These are phyloP conservation scores for Lasiommata megera DNA, from an alignment of 2,888 invertebrate species.

Conservation along the genomic window DNA sequence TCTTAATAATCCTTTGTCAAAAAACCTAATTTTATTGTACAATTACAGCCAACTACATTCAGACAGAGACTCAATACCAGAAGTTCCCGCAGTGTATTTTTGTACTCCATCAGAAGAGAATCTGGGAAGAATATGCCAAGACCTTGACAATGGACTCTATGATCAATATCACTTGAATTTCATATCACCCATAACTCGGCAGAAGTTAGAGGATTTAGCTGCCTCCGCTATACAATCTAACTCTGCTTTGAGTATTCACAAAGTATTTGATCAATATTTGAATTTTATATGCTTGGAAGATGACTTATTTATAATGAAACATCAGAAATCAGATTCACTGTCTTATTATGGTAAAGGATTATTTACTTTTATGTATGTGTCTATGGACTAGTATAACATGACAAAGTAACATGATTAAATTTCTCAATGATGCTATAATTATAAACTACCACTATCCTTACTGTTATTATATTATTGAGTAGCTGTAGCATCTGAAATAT, in stretches of 20 bases:
- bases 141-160: slow-evolving; percentile 93
- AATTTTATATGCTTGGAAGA: slow-evolving; percentile 99
- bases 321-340: slow-evolving; percentile 94
- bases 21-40: neutral
- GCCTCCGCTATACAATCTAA: slow-evolving; percentile 94
- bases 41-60: slow-evolving; percentile 89
- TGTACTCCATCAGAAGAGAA: slow-evolving; percentile 98
- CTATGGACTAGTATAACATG: too few relatives aligned
- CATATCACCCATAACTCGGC: slow-evolving; percentile 95
- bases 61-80: slow-evolving; percentile 95
- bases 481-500: too few relatives aligned
- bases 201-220: slow-evolving; percentile 97
- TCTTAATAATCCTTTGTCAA: neutral
- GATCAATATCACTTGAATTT: slow-evolving; percentile 98
- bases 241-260: slow-evolving; percentile 94
- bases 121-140: slow-evolving; percentile 95
- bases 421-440: too few relatives aligned
- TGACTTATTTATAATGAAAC: slow-evolving; percentile 96
- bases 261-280: slow-evolving; percentile 98
- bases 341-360: slow-evolving; percentile 91
- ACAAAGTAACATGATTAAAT: too few relatives aligned
- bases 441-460: too few relatives aligned
- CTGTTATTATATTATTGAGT: too few relatives aligned
- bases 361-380: neutral
- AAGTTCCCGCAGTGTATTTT: slow-evolving; percentile 99